Percentiles rank a stretch among this genome's conserved stretches.
These are phyloP conservation scores for Chirona hameri DNA, from an alignment of 2,888 invertebrate species.

Conservation along the genomic window DNA sequence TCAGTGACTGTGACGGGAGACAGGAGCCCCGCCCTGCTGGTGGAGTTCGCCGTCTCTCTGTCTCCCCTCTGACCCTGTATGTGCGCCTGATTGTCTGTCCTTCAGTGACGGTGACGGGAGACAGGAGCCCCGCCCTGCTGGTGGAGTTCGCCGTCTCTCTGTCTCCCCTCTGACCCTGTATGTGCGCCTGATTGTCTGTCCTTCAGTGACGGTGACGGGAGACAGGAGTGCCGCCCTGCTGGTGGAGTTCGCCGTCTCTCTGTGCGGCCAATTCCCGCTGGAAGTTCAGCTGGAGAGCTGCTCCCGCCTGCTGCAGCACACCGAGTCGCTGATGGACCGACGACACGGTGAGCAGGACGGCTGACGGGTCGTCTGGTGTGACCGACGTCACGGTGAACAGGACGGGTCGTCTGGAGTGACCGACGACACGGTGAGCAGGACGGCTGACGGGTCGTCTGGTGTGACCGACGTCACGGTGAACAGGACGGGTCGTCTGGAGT, in stretches of 20 bases:
- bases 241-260: constrained; percentile 54
- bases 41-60: too few relatives aligned
- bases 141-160: too few relatives aligned
- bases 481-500: too few relatives aligned
- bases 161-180: not conserved
- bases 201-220: constrained; percentile 24
- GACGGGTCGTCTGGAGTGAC: too few relatives aligned
- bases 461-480: too few relatives aligned
- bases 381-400: too few relatives aligned
- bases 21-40: too few relatives aligned
- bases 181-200: not conserved
- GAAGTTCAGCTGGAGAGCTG: constrained; percentile 61
- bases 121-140: too few relatives aligned
- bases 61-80: not conserved
- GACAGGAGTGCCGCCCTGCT: constrained; percentile 6
- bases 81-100: not conserved
- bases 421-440: too few relatives aligned
- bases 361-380: too few relatives aligned
- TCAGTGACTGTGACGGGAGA: not conserved
- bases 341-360: too few relatives aligned
- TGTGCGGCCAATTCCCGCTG: constrained; percentile 64
- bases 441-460: too few relatives aligned
- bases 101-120: not conserved
- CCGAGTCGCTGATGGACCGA: not conserved
- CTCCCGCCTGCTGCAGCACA: constrained; percentile 56